Evolutionary conservation across 1,140 invertebrate species (phyloP).

Genomic region (Neodiprion virginianus): DNA sequence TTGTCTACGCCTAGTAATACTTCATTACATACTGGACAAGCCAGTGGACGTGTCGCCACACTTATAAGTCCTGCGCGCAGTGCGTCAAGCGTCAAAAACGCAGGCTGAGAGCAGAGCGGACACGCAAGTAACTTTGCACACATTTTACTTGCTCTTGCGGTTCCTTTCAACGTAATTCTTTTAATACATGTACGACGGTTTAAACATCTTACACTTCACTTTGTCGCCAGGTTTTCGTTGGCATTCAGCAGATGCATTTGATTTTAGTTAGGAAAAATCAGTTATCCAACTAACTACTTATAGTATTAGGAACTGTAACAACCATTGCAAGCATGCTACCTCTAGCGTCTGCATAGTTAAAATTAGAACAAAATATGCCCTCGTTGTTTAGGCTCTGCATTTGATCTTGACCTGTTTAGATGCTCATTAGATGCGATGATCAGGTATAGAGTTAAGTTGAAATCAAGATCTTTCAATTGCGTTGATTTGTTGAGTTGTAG

Average conservation of each 20-base stretch:
- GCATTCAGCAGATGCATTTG: background rate
- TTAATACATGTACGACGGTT: too few relatives aligned
- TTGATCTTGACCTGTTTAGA: background rate
- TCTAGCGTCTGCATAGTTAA: background rate
- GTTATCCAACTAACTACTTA: background rate
- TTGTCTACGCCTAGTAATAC: constrained; percentile 79
- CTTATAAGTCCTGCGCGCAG: constrained; percentile 75
- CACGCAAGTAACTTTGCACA: constrained; percentile 73
- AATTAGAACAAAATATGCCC: constrained; percentile 1
- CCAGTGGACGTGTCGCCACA: constrained; percentile 74
- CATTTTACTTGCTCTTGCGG: constrained; percentile 46
- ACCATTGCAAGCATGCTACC: background rate
- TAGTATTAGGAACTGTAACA: background rate
- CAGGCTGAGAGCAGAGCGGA: constrained; percentile 76
- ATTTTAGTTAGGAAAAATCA: background rate
- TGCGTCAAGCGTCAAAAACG: constrained; percentile 73
- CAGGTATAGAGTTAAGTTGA: background rate
- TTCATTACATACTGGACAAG: constrained; percentile 80
- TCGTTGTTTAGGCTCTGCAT: background rate
- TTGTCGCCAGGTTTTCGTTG: too few relatives aligned
- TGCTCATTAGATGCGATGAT: background rate
- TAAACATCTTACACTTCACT: too few relatives aligned
- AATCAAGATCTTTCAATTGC: background rate
- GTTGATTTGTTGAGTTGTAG: background rate
- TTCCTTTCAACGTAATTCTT: too few relatives aligned